Evolutionary conservation across 2,888 invertebrate species (phyloP).

Genomic region (Drosophila anomalata): DNA sequence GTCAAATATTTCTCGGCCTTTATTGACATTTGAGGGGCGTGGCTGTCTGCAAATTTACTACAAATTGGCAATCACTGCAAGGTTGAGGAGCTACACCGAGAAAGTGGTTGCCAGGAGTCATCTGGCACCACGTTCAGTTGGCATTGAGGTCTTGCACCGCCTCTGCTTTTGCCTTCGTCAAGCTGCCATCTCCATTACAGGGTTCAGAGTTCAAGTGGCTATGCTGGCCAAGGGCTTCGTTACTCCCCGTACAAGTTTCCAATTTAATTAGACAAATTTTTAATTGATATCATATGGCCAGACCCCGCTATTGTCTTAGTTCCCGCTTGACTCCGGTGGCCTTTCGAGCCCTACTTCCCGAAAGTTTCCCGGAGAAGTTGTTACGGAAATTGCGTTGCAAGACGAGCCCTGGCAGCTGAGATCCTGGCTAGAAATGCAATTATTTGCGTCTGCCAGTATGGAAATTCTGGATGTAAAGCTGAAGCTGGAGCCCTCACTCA

Average conservation of each 20-base stretch:
- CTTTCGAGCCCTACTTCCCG: conserved; percentile 23
- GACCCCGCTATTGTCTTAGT: conserved; percentile 53
- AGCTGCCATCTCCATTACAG: neutral
- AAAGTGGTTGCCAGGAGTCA: conserved; percentile 27
- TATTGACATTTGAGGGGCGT: conserved; percentile 76
- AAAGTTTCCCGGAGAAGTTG: conserved; percentile 47
- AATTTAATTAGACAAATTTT: conserved; percentile 79
- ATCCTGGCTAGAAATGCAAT: conserved; percentile 40
- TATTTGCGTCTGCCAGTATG: conserved; percentile 40
- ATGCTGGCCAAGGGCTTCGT: conserved; percentile 64
- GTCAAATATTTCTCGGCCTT: conserved; percentile 66
- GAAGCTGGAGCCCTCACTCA: conserved; percentile 5
- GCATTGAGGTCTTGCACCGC: conserved; percentile 61
- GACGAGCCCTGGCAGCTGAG: conserved; percentile 6
- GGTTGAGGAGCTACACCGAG: conserved; percentile 13
- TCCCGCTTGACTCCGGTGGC: conserved; percentile 1
- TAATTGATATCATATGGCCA: conserved; percentile 79
- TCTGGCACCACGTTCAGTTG: conserved; percentile 61
- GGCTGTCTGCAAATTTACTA: conserved; percentile 70
- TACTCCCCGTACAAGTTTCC: conserved; percentile 65
- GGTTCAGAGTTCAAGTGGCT: conserved; percentile 67
- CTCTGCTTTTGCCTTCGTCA: conserved; percentile 24
- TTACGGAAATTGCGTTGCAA: conserved; percentile 43
- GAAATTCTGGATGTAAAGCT: conserved; percentile 21
- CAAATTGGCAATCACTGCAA: conserved; percentile 68